Conservation (phyloP, 2,113 vertebrate genomes). For the Catharus minimus region DNA sequence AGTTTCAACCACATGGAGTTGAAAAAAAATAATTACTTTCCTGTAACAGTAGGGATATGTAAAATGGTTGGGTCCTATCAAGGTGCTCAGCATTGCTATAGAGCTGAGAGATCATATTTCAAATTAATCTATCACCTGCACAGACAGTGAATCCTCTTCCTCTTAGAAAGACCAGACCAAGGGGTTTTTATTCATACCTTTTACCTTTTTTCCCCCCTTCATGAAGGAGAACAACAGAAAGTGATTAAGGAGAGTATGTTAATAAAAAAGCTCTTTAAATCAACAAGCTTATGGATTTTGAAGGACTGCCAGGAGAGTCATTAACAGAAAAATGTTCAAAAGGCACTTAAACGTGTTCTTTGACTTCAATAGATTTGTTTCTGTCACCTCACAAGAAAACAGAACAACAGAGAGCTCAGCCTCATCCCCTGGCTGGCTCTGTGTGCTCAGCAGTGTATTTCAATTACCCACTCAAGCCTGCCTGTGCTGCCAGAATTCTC, state of each 20-base stretch:
- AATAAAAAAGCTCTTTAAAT: conserved; percentile 52
- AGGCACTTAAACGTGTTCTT: conserved; percentile 30
- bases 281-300: conserved; percentile 59
- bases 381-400: conserved; percentile 30
- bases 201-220: no score
- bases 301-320: conserved; percentile 52
- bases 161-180: neutral
- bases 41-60: neutral
- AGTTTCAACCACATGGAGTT: conserved; percentile 30
- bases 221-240: conserved; percentile 21
- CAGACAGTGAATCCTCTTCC: conserved; percentile 1
- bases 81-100: neutral
- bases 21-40: neutral
- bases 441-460: neutral
- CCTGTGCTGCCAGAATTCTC: neutral
- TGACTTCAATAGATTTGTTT: conserved; percentile 47
- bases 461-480: neutral
- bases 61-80: neutral
- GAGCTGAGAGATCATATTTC: neutral
- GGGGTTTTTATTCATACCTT: neutral
- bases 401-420: neutral
- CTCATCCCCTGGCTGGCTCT: neutral
- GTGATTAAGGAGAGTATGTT: conserved; percentile 38
- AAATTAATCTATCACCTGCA: neutral
- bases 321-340: conserved; percentile 58